Percentiles rank a stretch among this genome's conserved stretches.
Evolutionary conservation across 2,797 vertebrate species (phyloP).

Genomic region (Gephyroberyx darwinii): DNA sequence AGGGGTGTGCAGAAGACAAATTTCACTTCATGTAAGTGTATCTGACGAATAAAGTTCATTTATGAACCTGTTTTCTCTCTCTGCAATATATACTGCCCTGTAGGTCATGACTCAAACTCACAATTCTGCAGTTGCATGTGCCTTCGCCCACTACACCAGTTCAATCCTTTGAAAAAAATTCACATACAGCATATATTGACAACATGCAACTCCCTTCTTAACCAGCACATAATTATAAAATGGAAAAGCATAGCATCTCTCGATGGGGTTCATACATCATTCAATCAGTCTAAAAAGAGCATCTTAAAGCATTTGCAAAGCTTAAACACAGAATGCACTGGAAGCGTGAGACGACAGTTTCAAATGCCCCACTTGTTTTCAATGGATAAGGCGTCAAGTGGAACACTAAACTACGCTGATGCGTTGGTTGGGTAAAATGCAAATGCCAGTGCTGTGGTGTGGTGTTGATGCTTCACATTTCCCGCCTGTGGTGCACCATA

Average conservation of each 20-base stretch:
- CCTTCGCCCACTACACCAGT: background rate
- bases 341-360: background rate
- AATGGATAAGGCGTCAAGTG: background rate
- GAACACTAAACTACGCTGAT: background rate
- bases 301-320: constrained; percentile 25
- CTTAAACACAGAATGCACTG: constrained; percentile 3
- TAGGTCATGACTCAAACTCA: background rate
- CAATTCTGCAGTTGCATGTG: background rate
- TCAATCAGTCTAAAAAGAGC: constrained; percentile 27
- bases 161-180: background rate
- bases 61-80: too few relatives aligned
- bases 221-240: background rate
- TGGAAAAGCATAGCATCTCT: constrained; percentile 31
- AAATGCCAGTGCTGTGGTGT: background rate
- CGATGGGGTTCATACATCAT: constrained; percentile 4
- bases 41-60: too few relatives aligned
- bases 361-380: constrained; percentile 23
- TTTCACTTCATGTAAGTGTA: too few relatives aligned
- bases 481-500: background rate
- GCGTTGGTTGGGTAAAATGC: constrained; percentile 26
- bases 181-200: background rate
- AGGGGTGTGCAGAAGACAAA: too few relatives aligned
- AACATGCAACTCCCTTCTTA: background rate
- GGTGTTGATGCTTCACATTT: constrained; percentile 17
- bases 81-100: background rate